These are phyloP conservation scores for Vollenhovia emeryi DNA, from an alignment of 1,140 invertebrate genomes.

Conservation along the genomic window DNA sequence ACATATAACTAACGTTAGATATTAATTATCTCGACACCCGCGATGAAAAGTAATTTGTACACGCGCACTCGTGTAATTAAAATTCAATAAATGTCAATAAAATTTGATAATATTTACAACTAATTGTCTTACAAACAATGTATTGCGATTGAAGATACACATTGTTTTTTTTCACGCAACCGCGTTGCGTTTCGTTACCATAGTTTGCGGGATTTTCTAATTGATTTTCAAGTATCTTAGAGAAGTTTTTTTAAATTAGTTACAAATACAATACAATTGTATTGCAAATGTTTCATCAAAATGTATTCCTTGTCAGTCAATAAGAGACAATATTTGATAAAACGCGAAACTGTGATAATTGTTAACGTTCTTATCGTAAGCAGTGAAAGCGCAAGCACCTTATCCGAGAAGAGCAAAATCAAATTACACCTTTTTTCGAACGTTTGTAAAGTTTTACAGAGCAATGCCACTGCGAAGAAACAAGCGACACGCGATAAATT, in stretches of 20 bases:
- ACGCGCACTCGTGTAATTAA: neutral
- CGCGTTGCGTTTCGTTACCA: neutral
- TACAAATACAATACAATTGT: too few species aligned
- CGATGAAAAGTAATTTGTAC: neutral
- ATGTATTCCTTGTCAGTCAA: neutral
- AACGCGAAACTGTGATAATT: neutral
- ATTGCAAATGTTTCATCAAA: neutral
- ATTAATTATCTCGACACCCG: neutral
- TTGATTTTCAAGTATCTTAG: neutral
- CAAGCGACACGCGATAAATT: conserved; percentile 33
- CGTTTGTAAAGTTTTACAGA: conserved; percentile 13
- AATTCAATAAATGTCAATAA: neutral
- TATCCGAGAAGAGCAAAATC: neutral
- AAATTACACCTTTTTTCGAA: neutral
- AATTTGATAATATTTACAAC: neutral
- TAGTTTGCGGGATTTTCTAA: neutral
- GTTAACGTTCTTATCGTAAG: neutral
- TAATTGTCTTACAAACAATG: neutral
- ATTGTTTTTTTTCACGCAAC: neutral
- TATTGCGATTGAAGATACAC: neutral
- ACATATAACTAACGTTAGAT: neutral
- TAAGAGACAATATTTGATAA: neutral
- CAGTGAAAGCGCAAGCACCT: neutral
- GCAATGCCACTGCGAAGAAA: conserved; percentile 38
- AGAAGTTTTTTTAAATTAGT: neutral